Percentiles rank a stretch among this genome's conserved stretches.
Conservation (phyloP, 2,888 invertebrate species). For the Caenorhabditis sp. region DNA sequence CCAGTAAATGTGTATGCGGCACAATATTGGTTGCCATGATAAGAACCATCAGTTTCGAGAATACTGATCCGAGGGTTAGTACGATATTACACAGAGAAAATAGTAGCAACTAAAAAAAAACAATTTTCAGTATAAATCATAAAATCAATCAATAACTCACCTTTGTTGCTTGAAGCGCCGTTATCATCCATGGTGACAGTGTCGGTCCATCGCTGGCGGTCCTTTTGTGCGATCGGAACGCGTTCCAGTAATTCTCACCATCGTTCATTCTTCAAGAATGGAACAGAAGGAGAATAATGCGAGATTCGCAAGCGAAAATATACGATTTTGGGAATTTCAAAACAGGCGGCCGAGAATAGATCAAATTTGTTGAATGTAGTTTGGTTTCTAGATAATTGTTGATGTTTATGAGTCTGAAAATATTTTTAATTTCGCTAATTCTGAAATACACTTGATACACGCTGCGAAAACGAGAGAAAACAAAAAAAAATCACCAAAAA, state of each 20-base stretch:
- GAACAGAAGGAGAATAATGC: too few relatives aligned
- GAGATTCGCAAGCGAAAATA: too few relatives aligned
- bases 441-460: too few relatives aligned
- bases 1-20: constrained; percentile 20
- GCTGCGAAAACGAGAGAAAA: too few relatives aligned
- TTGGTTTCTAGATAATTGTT: too few relatives aligned
- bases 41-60: constrained; percentile 58
- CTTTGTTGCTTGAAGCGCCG: constrained; percentile 52
- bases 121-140: neutral
- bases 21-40: constrained; percentile 62
- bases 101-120: constrained; percentile 52
- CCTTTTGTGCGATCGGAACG: constrained; percentile 58
- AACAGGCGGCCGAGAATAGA: too few relatives aligned
- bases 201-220: constrained; percentile 44
- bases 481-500: too few relatives aligned
- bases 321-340: too few relatives aligned
- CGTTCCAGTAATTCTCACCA: constrained; percentile 55
- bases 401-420: too few relatives aligned
- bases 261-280: constrained; percentile 34
- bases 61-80: constrained; percentile 54
- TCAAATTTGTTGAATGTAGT: too few relatives aligned
- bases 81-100: constrained; percentile 53
- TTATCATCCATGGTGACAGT: constrained; percentile 56
- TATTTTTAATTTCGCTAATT: too few relatives aligned
- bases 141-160: constrained; percentile 15